Evolutionary conservation across 2,113 vertebrate genomes (phyloP).

Genomic region (Nematolebias whitei): DNA sequence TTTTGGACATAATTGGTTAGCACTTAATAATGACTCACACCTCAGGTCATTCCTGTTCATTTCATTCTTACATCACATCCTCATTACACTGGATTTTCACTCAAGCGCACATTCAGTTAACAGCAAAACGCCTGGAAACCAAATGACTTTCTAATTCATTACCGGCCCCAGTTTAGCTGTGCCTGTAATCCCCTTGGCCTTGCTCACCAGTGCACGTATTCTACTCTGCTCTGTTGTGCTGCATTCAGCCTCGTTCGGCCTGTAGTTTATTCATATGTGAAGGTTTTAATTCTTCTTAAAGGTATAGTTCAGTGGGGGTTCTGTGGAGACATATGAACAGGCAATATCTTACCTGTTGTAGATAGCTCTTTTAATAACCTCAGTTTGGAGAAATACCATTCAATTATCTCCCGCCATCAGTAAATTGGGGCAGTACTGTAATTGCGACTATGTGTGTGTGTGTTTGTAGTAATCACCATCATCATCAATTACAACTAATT

Average conservation of each 20-base stretch:
- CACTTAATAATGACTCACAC: slow-evolving; percentile 62
- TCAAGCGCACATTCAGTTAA: slow-evolving; percentile 59
- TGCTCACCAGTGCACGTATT: slow-evolving; percentile 12
- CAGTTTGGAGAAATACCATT: too few relatives aligned
- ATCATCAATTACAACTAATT: too few relatives aligned
- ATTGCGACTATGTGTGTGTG: too few relatives aligned
- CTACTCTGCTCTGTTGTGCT: slow-evolving; percentile 8
- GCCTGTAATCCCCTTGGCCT: slow-evolving; percentile 39
- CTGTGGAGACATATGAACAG: too few relatives aligned
- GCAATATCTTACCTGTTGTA: too few relatives aligned
- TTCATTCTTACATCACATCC: slow-evolving; percentile 57
- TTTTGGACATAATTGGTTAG: slow-evolving; percentile 58
- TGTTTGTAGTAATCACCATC: too few relatives aligned
- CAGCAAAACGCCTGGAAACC: slow-evolving; percentile 56
- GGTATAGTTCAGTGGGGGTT: too few relatives aligned
- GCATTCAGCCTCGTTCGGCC: background rate
- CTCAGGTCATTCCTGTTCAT: slow-evolving; percentile 60
- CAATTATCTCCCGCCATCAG: too few relatives aligned
- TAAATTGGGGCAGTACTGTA: too few relatives aligned
- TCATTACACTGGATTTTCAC: slow-evolving; percentile 61
- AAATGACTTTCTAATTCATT: slow-evolving; percentile 66
- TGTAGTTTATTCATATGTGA: slow-evolving; percentile 1
- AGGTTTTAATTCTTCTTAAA: background rate
- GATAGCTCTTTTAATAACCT: too few relatives aligned
- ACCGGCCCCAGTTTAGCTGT: slow-evolving; percentile 33